Evolutionary conservation across 2,113 vertebrate genomes (phyloP), one percentile per base, ranked within the genome.

Genomic region (Lamprologus speciosus): DNA sequence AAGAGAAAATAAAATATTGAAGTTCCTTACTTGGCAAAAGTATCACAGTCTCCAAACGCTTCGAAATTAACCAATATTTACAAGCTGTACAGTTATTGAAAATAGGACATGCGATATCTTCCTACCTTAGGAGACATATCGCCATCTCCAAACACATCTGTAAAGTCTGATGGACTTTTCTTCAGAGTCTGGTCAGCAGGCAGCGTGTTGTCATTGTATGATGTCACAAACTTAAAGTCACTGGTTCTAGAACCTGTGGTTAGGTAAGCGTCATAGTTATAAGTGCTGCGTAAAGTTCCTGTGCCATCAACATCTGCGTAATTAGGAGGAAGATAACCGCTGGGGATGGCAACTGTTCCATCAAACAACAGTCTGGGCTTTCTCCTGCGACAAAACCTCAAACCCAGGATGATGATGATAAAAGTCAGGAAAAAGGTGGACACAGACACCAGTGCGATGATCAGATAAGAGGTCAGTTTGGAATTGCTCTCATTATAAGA

Each of bases 181-280:
- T 7, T 63, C 28, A 63, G 58, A 19, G 58, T 63, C 58, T 33
- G 28, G 4, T 33, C 28, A 63, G 16, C 16, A 7, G 28, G 28
- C 16, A 63, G 28, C 16, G 16, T 63, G 28, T 63, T 33, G 28
- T 63, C 58, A 33, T 63, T 63, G 28, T 63, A 63, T 3, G 58
- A 63, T 63, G 58, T 19, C 28, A 63, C 28, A 63, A 19, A 63
- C 28, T 63, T 63, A 63, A 63, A 63, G 16, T 63, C 58, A 63
- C 58, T 63, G 58, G 58, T 63, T 63, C 58, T 33, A 0, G 58
- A 63, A 0, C 58, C 58, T 0, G 58, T 63, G 14, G 58, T 60
- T 0, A 60, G 58, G 16, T 60, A 60, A 0, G 16, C 3, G 0
- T 58, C 55, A 0, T 58, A 58, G 0, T 58, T 58, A 0, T 58